phyloP scores from a whole-genome alignment of 2,888 invertebrate genomes.

The Caenorhabditis wallacei region DNA sequence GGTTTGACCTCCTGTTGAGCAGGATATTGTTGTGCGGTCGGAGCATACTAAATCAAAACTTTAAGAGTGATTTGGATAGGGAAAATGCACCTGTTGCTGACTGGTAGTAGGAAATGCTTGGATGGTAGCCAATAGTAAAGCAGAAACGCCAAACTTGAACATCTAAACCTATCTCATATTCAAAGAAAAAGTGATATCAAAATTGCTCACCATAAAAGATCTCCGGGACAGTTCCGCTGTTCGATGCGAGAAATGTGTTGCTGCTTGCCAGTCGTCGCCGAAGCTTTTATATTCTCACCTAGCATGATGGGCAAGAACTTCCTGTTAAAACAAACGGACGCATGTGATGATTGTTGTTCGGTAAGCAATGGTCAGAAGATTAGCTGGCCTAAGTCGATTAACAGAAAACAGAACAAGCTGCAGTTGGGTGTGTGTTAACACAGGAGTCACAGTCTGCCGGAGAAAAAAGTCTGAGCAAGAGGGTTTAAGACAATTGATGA shows the following conservation, averaged over 20 bases:
- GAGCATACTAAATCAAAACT: slow-evolving; percentile 12
- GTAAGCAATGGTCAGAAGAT: slow-evolving; percentile 48
- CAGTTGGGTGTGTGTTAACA: slow-evolving; percentile 12
- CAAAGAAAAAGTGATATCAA: too few species aligned
- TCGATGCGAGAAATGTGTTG: slow-evolving; percentile 12
- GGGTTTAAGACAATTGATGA: slow-evolving; percentile 11
- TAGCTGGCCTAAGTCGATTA: slow-evolving; percentile 47
- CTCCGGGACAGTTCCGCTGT: slow-evolving; percentile 8
- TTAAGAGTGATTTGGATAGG: background rate
- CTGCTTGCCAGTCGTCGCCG: background rate
- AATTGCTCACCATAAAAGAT: slow-evolving; percentile 1
- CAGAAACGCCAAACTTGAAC: slow-evolving; percentile 39
- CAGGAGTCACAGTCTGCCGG: slow-evolving; percentile 23
- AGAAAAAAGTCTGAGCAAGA: background rate
- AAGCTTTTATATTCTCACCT: slow-evolving; percentile 44
- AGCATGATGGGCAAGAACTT: slow-evolving; percentile 28
- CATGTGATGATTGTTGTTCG: slow-evolving; percentile 46
- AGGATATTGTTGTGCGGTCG: slow-evolving; percentile 51
- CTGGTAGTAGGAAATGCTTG: slow-evolving; percentile 25
- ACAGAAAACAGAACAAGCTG: slow-evolving; percentile 50
- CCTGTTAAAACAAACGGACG: slow-evolving; percentile 49
- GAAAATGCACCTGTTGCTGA: slow-evolving; percentile 33
- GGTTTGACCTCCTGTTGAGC: slow-evolving; percentile 55
- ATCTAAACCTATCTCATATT: background rate
- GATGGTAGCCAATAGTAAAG: background rate